These are phyloP conservation scores for Syngnathus typhle DNA, from an alignment of 2,113 vertebrate species.

Conservation along the genomic window DNA sequence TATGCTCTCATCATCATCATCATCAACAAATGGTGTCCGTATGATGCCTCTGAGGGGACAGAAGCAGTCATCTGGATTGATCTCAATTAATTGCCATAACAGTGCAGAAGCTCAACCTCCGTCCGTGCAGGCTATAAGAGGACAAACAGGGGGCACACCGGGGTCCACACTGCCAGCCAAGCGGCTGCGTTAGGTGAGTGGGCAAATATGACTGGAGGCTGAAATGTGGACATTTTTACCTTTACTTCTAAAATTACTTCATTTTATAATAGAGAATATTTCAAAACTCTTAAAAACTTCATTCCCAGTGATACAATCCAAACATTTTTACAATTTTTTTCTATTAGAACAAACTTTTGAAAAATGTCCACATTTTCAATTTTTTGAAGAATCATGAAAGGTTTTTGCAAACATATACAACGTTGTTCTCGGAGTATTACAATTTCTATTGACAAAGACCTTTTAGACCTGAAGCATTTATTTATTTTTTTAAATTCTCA, in stretches of 20 bases:
- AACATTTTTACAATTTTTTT: too few species aligned
- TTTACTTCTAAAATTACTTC: background rate
- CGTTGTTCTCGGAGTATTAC: background rate
- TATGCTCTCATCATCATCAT: background rate
- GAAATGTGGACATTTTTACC: background rate
- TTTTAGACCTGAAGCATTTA: background rate
- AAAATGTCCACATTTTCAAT: too few species aligned
- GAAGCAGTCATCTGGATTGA: conserved; percentile 66
- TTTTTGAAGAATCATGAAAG: too few species aligned
- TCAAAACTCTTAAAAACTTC: too few species aligned
- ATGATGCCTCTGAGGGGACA: conserved; percentile 34
- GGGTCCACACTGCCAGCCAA: conserved; percentile 6
- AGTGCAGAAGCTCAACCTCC: conserved; percentile 12
- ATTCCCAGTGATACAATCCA: too few species aligned
- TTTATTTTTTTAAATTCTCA: background rate
- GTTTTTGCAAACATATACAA: too few species aligned
- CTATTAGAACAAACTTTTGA: too few species aligned
- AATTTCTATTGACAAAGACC: background rate
- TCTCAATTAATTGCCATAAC: conserved; percentile 66
- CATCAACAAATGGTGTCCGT: conserved; percentile 10
- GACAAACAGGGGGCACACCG: conserved; percentile 21
- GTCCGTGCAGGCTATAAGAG: conserved; percentile 55
- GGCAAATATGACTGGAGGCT: background rate
- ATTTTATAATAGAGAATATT: background rate
- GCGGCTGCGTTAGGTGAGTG: background rate